phyloP scores from a whole-genome alignment of 92 coral and sea anemone genomes.

The Epizoanthus illoricatus region DNA sequence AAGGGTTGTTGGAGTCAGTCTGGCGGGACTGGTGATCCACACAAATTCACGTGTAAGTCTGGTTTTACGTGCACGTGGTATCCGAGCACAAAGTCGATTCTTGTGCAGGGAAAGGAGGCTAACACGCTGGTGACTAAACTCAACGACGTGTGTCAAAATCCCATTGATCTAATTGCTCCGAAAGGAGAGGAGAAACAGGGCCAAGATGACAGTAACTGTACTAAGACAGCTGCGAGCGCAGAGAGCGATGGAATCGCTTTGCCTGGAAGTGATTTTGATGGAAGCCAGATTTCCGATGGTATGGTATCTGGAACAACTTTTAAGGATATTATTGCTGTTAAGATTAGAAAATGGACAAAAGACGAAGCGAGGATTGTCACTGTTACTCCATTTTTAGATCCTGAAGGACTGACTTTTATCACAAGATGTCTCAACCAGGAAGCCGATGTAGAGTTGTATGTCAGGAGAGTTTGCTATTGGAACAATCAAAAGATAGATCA shows the following conservation, averaged over 20 bases:
- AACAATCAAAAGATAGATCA: conserved; percentile 37
- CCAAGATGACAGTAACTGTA: neutral
- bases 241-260: neutral
- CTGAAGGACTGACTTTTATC: conserved; percentile 29
- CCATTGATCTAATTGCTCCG: conserved; percentile 5
- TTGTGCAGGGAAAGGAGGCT: conserved; percentile 26
- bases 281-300: neutral
- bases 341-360: conserved; percentile 3
- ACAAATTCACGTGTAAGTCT: conserved; percentile 14
- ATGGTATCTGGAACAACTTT: neutral
- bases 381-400: conserved; percentile 41
- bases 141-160: neutral
- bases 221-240: neutral
- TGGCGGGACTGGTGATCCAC: conserved; percentile 33
- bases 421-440: neutral
- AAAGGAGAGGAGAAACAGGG: neutral
- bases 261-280: neutral
- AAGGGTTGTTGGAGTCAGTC: conserved; percentile 25
- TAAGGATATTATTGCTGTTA: neutral
- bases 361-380: conserved; percentile 28
- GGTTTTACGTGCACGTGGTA: conserved; percentile 41
- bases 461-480: conserved; percentile 32
- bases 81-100: conserved; percentile 27
- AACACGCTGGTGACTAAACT: neutral
- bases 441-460: conserved; percentile 8